phyloP scores from a whole-genome alignment of 2,797 vertebrate species.

The Rhynchotus rufescens region DNA sequence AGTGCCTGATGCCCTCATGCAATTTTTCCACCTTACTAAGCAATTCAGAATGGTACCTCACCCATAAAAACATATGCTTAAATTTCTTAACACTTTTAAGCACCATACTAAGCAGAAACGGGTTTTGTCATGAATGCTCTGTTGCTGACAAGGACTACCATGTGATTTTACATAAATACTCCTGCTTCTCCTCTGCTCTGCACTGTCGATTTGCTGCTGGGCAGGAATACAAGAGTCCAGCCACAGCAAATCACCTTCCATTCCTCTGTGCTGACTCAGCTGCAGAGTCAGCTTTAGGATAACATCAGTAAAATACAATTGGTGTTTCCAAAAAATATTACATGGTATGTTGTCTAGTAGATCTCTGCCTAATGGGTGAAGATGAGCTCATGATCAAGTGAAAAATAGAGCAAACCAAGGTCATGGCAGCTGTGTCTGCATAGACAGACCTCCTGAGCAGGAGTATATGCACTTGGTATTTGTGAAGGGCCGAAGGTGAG shows the following conservation, averaged over 20 bases:
- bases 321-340: neutral
- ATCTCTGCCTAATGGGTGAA: neutral
- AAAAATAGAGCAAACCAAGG: neutral
- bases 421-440: neutral
- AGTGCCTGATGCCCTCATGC: rapidly evolving
- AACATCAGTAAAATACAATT: neutral
- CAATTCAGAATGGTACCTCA: neutral
- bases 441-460: neutral
- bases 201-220: neutral
- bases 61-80: neutral
- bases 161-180: neutral
- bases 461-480: neutral
- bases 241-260: neutral
- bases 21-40: neutral
- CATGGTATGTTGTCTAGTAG: neutral
- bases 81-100: neutral
- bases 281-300: neutral
- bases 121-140: neutral
- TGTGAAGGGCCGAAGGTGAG: neutral
- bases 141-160: neutral
- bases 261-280: neutral
- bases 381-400: neutral
- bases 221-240: neutral
- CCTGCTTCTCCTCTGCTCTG: neutral
- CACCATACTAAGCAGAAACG: neutral